Base-by-base conservation (phyloP, 1,140 invertebrate species). In the Cotesia typhae region DNA sequence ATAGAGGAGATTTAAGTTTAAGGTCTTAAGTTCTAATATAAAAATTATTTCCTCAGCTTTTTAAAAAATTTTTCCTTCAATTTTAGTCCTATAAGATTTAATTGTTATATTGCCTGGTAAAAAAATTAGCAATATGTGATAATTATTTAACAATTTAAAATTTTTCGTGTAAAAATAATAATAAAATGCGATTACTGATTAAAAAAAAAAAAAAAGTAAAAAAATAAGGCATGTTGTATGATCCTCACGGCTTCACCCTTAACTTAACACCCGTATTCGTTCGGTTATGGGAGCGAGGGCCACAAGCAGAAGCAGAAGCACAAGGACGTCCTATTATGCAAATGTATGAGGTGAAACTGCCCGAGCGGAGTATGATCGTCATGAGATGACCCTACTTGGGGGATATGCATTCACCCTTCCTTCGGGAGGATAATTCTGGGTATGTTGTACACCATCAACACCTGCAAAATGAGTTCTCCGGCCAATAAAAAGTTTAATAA, bases 311-410 rank as follows among this genome's bases (percentile, higher is more conserved):
- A 60, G 41, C 10, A 41, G 14, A 12, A 63, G 66, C 51, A 61
- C 66, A 57, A 60, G 69, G 47, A 57, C 72, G 74, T 81, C 77
- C 76, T 81, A 81, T 81, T 81, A 81, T 81, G 80, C 79, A 81
- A 81, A 81, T 81, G 78, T 74, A 76, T 75, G 71, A 77, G 74
- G 76, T 74, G 76, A 79, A 78, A 80, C 74, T 77, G 70, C 74
- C 76, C 75, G 79, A 78, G 78, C 75, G 72, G 73, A 75, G 75
- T 74, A 79, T 77, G 80, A 80, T 77, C 78, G 79, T 75, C 77
- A 75, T 57, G 80, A 76, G 74, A 70, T 75, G 70, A 75, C 74
- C 74, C 52, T 64, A 72, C 70, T 60, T 53, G 37, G 60, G 59
- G 57, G 65, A 47, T 47, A 47, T 59, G 35, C 67, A 55, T 51